Conservation (phyloP, 2,888 invertebrate species). For the Acheta domesticus region DNA sequence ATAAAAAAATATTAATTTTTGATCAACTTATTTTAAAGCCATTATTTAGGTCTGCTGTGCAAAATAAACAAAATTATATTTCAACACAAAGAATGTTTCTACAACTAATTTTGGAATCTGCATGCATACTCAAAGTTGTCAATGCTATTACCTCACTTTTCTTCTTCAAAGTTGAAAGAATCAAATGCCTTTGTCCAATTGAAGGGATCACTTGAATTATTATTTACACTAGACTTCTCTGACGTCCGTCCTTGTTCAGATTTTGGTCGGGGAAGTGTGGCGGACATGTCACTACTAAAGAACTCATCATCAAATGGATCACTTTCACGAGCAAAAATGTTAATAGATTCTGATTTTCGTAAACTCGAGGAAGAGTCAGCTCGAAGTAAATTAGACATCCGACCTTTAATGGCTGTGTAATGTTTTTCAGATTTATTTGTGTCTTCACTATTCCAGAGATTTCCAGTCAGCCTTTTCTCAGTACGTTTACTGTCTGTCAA, state of each 20-base stretch:
- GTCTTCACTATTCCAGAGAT: slow-evolving; percentile 37
- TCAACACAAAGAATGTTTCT: too few relatives aligned
- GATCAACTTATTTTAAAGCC: too few relatives aligned
- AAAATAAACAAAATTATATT: too few relatives aligned
- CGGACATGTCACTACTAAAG: slow-evolving; percentile 52
- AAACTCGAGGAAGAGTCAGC: slow-evolving; percentile 40
- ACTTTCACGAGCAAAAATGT: slow-evolving; percentile 79
- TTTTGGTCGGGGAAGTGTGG: slow-evolving; percentile 31
- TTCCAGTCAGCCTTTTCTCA: slow-evolving; percentile 27
- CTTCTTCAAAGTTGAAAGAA: slow-evolving; percentile 46
- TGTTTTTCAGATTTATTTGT: slow-evolving; percentile 39
- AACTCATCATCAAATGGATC: slow-evolving; percentile 90
- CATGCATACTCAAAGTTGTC: neutral
- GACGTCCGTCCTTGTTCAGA: slow-evolving; percentile 32
- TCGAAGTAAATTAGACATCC: slow-evolving; percentile 33
- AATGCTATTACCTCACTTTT: slow-evolving; percentile 39
- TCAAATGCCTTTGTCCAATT: slow-evolving; percentile 53
- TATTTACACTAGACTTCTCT: slow-evolving; percentile 33
- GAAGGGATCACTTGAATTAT: slow-evolving; percentile 40
- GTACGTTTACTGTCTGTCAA: slow-evolving; percentile 27
- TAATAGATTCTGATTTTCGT: slow-evolving; percentile 82
- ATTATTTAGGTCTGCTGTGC: too few relatives aligned
- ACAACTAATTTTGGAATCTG: neutral
- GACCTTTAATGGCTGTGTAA: slow-evolving; percentile 36
- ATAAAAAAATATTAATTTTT: too few relatives aligned